These are phyloP conservation scores for Antheraea mylitta DNA, from an alignment of 1,140 invertebrate genomes.

Conservation along the genomic window DNA sequence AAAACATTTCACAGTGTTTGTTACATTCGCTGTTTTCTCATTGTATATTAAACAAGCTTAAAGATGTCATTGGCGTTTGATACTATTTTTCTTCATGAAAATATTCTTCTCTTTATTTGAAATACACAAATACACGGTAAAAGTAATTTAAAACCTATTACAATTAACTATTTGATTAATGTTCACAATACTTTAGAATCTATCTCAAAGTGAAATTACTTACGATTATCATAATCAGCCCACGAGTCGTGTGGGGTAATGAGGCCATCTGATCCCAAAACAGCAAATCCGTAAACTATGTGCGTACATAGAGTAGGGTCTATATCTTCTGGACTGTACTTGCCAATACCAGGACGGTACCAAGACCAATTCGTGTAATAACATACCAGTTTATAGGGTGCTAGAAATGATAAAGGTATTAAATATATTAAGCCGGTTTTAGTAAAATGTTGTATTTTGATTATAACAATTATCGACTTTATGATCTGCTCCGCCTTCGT, in stretches of 20 bases:
- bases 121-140: background rate
- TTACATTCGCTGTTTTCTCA: too few species aligned
- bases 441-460: conserved; percentile 6
- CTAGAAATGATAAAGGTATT: conserved; percentile 44
- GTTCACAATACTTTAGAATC: background rate
- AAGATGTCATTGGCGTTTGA: too few species aligned
- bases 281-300: conserved; percentile 95
- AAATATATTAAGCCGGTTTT: background rate
- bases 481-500: too few species aligned
- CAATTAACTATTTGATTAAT: background rate
- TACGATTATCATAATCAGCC: conserved; percentile 93
- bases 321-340: conserved; percentile 91
- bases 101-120: too few species aligned
- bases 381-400: conserved; percentile 89
- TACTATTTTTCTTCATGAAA: too few species aligned
- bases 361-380: conserved; percentile 98
- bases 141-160: too few species aligned
- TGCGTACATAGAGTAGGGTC: conserved; percentile 93
- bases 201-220: conserved; percentile 35
- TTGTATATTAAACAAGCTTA: too few species aligned
- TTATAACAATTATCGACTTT: too few species aligned
- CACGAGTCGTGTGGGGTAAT: conserved; percentile 93
- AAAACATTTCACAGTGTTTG: too few species aligned
- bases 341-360: conserved; percentile 90
- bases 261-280: conserved; percentile 88